Conservation (phyloP, 2,888 invertebrate species). For the Timema podura region DNA sequence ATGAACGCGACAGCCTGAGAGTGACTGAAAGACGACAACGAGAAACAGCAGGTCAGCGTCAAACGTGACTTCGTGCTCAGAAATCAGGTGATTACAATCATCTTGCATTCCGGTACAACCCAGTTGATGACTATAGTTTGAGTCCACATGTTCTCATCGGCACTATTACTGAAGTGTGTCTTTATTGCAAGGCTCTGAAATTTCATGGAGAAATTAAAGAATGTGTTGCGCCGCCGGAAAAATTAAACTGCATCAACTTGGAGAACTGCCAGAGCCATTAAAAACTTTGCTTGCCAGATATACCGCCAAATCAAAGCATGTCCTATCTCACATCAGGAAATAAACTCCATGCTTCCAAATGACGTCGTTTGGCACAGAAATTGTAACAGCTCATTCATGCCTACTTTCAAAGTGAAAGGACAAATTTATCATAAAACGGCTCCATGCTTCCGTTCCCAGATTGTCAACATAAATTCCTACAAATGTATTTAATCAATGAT, state of each 20-base stretch:
- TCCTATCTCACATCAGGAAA: slow-evolving; percentile 10
- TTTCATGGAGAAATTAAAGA: too few relatives aligned
- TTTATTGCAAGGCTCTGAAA: slow-evolving; percentile 19
- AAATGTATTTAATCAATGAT: slow-evolving; percentile 20
- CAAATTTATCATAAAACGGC: background rate
- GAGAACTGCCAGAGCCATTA: slow-evolving; percentile 27
- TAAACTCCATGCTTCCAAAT: background rate
- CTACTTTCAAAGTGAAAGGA: background rate
- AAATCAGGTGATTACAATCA: slow-evolving; percentile 22
- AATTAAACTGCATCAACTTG: too few relatives aligned
- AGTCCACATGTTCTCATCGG: slow-evolving; percentile 18
- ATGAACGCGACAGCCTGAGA: slow-evolving; percentile 23
- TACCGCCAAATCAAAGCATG: slow-evolving; percentile 19
- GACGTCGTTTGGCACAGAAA: slow-evolving; percentile 3
- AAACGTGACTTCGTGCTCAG: slow-evolving; percentile 25
- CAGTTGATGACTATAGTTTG: slow-evolving; percentile 25
- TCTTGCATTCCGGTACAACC: slow-evolving; percentile 29
- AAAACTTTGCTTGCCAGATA: slow-evolving; percentile 23
- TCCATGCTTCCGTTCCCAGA: slow-evolving; percentile 18
- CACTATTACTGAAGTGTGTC: slow-evolving; percentile 18
- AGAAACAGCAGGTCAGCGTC: slow-evolving; percentile 28
- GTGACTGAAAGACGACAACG: slow-evolving; percentile 26
- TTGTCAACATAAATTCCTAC: slow-evolving; percentile 11
- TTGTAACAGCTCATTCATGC: slow-evolving; percentile 8
- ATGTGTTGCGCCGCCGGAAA: too few relatives aligned